Base-by-base conservation (phyloP, 2,888 invertebrate species). In the Pogonocherus hispidulus region DNA sequence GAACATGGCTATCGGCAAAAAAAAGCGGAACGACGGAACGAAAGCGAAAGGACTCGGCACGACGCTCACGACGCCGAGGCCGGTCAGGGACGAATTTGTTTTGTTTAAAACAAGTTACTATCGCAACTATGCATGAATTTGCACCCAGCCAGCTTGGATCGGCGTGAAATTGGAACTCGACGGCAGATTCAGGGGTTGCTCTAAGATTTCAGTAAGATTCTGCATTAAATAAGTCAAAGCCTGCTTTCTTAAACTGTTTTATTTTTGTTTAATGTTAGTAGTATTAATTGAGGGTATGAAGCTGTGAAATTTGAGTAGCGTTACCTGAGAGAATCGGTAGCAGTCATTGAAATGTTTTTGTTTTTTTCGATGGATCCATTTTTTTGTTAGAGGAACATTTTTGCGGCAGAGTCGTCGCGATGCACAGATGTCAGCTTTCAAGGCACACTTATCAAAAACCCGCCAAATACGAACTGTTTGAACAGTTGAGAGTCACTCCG, bases 391-490 rank as follows among this genome's bases (percentile, higher is more conserved):
- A 74, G 67, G 62, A 72, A 71, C 76, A 76, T 77, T 68, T 70
- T 74, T 68, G 71, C 69, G 68, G 20, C 22, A 71, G 64, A 68
- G 66, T 66, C 71, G 74, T 72, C 75, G 75, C 73, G 72, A 56
- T 70, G 73, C 67, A 75, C 68, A 75, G 74, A 75, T 71, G 73
- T 74, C 74, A 71, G 67, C 67, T 72, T 77, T 79, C 77, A 69
- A 71, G 78, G 78, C 79, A 80, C 79, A 77, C 76, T 75, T 77
- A 78, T 77, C 78, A 51, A 66, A 69, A 57, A 65, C 73, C 82
- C 82, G 83, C 81, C 80, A 82, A 78, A 81, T 81, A 81, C 80
- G 76, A 80, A 81, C 67, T 64, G 68, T 71, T 63, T 69, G 72
- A 77, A 65, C 57, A 46, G 63, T 68, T 70, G 66, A 52, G 59